phyloP scores from a whole-genome alignment of 2,888 invertebrate genomes.

The Chydorus sphaericus region DNA sequence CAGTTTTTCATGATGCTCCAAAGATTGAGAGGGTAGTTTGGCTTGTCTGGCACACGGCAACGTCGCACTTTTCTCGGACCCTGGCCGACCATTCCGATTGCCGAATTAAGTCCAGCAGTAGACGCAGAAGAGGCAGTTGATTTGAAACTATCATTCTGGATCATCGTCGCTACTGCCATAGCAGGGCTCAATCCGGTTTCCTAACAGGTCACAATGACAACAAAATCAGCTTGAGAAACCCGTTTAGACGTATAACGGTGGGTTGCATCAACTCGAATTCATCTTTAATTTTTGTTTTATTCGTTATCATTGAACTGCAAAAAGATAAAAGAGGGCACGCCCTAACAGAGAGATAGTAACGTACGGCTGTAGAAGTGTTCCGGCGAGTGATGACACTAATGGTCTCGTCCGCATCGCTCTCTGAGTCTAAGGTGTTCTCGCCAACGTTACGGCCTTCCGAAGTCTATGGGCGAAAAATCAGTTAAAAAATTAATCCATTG shows the following conservation, averaged over 20 bases:
- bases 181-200: not conserved
- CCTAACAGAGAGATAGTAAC: not conserved
- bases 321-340: not conserved
- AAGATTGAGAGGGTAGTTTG: conserved; percentile 83
- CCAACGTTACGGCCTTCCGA: conserved; percentile 14
- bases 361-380: conserved; percentile 11
- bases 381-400: conserved; percentile 14
- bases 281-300: not conserved
- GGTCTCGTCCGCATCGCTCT: conserved; percentile 14
- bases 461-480: not conserved
- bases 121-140: not conserved
- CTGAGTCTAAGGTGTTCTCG: conserved; percentile 10
- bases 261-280: too few relatives aligned
- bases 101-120: conserved; percentile 15
- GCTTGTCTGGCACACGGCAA: conserved; percentile 73
- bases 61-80: conserved; percentile 40
- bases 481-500: not conserved
- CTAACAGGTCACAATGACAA: not conserved
- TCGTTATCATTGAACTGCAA: not conserved
- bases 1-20: conserved; percentile 99
- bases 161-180: too few relatives aligned
- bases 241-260: too few relatives aligned
- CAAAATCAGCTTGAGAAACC: too few relatives aligned
- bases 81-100: conserved; percentile 25
- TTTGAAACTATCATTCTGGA: too few relatives aligned